Percentiles rank a stretch among this genome's conserved stretches.
Conservation (phyloP, 2,797 vertebrate species). For the Sparidentex hasta region DNA sequence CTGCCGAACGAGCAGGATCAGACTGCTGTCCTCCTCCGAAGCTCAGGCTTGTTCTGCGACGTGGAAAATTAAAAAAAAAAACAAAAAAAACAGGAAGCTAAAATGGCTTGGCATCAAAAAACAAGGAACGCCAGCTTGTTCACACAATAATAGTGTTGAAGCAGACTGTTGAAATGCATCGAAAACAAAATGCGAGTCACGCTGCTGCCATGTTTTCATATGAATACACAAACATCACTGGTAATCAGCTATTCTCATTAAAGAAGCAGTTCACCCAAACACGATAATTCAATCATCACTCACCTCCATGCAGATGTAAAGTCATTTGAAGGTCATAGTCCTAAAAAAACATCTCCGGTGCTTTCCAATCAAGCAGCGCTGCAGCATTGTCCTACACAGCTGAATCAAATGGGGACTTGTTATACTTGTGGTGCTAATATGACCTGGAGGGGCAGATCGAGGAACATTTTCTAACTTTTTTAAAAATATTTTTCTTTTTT, state of each 20-base stretch:
- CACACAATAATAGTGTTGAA: constrained; percentile 14
- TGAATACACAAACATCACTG: background rate
- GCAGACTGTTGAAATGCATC: constrained; percentile 10
- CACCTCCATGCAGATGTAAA: too few species aligned
- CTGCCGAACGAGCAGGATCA: constrained; percentile 7
- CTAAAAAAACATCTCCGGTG: too few species aligned
- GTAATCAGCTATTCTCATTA: background rate
- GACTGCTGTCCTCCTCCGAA: background rate
- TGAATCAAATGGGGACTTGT: too few species aligned
- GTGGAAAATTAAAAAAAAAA: background rate
- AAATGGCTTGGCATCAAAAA: background rate
- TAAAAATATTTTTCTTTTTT: too few species aligned
- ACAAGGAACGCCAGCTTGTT: constrained; percentile 9
- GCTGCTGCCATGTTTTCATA: background rate
- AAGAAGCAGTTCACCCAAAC: too few species aligned
- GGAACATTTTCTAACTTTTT: too few species aligned
- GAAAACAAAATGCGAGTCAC: background rate
- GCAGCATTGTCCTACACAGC: too few species aligned
- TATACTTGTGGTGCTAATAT: too few species aligned
- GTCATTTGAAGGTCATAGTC: too few species aligned
- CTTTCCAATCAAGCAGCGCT: too few species aligned
- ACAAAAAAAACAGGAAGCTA: background rate
- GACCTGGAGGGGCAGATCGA: too few species aligned
- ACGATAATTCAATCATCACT: too few species aligned
- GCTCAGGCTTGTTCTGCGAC: constrained; percentile 22